Percentiles rank a stretch among this genome's conserved stretches.
phyloP scores from a whole-genome alignment of 2,888 invertebrate genomes.

The Bedellia somnulentella region DNA sequence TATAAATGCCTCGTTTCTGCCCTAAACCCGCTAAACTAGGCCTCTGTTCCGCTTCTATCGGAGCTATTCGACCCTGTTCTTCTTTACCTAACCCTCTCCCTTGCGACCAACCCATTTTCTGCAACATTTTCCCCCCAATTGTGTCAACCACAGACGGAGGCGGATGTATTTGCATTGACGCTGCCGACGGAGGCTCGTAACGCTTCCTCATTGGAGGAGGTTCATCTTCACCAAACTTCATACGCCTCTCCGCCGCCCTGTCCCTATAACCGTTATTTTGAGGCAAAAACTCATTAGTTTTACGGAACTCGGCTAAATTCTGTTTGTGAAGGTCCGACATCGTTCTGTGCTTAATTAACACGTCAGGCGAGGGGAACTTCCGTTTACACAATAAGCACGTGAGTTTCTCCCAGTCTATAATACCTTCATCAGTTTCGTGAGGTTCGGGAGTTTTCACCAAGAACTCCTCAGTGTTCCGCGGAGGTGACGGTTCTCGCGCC shows the following conservation, averaged over 20 bases:
- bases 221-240: slow-evolving; percentile 90
- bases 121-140: slow-evolving; percentile 91
- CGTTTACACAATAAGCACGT: slow-evolving; percentile 95
- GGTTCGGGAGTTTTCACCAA: slow-evolving; percentile 42
- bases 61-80: slow-evolving; percentile 91
- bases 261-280: slow-evolving; percentile 75
- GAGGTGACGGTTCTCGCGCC: slow-evolving; percentile 27
- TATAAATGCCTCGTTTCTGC: slow-evolving; percentile 75
- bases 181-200: slow-evolving; percentile 35
- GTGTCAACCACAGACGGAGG: slow-evolving; percentile 81
- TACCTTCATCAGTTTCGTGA: slow-evolving; percentile 75
- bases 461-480: slow-evolving; percentile 32
- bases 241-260: slow-evolving; percentile 91
- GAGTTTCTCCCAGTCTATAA: slow-evolving; percentile 86
- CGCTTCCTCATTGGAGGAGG: slow-evolving; percentile 53
- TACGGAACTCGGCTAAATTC: slow-evolving; percentile 67
- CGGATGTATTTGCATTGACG: slow-evolving; percentile 56
- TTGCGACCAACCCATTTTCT: slow-evolving; percentile 99
- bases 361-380: slow-evolving; percentile 88
- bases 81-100: slow-evolving; percentile 93
- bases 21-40: slow-evolving; percentile 84
- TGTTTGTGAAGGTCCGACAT: slow-evolving; percentile 94
- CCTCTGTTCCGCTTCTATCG: slow-evolving; percentile 78
- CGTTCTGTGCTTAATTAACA: slow-evolving; percentile 86
- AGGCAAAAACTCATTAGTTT: slow-evolving; percentile 31